phyloP scores from a whole-genome alignment of 2,888 invertebrate genomes.

The Agrotis exclamationis region DNA sequence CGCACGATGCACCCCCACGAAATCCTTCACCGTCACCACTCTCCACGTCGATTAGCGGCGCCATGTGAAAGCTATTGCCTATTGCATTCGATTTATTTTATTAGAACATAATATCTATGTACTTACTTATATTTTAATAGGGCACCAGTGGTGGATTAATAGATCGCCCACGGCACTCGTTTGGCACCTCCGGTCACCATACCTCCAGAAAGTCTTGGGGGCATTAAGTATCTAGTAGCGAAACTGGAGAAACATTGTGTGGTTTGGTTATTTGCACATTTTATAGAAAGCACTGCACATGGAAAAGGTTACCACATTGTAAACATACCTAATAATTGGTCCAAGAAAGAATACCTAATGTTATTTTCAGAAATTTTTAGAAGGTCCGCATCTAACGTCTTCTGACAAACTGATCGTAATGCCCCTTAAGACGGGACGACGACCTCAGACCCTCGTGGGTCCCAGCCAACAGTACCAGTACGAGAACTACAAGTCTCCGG shows the following conservation, averaged over 20 bases:
- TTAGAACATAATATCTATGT: slow-evolving; percentile 16
- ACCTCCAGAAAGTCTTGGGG: slow-evolving; percentile 47
- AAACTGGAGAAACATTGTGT: slow-evolving; percentile 32
- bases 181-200: slow-evolving; percentile 36
- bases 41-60: too few species aligned
- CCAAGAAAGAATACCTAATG: slow-evolving; percentile 74
- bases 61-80: too few species aligned
- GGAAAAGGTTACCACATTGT: slow-evolving; percentile 23
- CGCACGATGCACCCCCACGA: too few species aligned
- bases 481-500: slow-evolving; percentile 68
- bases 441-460: slow-evolving; percentile 66
- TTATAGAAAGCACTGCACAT: slow-evolving; percentile 12
- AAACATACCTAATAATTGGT: slow-evolving; percentile 27
- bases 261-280: slow-evolving; percentile 31
- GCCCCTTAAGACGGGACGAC: slow-evolving; percentile 64
- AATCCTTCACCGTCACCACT: too few species aligned
- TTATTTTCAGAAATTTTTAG: slow-evolving; percentile 77
- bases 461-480: slow-evolving; percentile 74
- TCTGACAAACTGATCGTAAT: slow-evolving; percentile 66
- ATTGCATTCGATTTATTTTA: background rate
- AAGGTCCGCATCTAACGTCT: slow-evolving; percentile 67
- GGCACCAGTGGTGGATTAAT: slow-evolving; percentile 35
- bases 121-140: slow-evolving; percentile 54
- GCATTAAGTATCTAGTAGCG: slow-evolving; percentile 24
- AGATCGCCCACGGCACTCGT: slow-evolving; percentile 39